A percentile compares a stretch with the other conserved stretches of the same genome.
phyloP scores from a whole-genome alignment of 2,113 vertebrate species.

The Genyomyrus donnyi region DNA sequence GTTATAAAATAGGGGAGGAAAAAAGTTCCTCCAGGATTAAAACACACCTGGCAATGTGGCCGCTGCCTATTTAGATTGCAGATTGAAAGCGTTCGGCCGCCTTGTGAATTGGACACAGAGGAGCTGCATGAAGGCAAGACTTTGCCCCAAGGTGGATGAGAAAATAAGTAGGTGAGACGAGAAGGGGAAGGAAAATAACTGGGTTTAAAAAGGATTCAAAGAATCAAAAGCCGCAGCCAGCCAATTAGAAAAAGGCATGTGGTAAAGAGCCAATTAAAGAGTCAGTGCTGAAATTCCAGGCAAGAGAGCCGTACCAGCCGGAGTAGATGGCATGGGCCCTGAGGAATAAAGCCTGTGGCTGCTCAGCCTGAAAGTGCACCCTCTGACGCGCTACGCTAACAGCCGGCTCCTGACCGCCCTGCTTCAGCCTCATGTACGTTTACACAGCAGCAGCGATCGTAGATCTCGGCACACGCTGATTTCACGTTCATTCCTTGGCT shows the following conservation, averaged over 20 bases:
- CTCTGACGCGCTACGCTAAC: background rate
- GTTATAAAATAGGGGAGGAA: background rate
- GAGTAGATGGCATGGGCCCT: background rate
- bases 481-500: background rate
- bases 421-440: background rate
- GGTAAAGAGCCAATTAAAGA: background rate
- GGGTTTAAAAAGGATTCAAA: background rate
- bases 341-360: background rate
- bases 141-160: background rate
- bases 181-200: background rate
- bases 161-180: background rate
- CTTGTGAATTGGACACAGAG: conserved; percentile 1
- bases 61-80: background rate
- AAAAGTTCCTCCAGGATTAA: background rate
- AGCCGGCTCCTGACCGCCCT: background rate
- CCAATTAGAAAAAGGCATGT: background rate
- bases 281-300: background rate
- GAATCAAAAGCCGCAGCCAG: background rate
- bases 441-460: background rate
- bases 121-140: background rate
- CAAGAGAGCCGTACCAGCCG: background rate
- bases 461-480: background rate
- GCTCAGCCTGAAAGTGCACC: background rate
- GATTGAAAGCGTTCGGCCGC: background rate
- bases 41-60: background rate